phyloP scores from a whole-genome alignment of 2,797 vertebrate genomes.

The Sciurus carolinensis region DNA sequence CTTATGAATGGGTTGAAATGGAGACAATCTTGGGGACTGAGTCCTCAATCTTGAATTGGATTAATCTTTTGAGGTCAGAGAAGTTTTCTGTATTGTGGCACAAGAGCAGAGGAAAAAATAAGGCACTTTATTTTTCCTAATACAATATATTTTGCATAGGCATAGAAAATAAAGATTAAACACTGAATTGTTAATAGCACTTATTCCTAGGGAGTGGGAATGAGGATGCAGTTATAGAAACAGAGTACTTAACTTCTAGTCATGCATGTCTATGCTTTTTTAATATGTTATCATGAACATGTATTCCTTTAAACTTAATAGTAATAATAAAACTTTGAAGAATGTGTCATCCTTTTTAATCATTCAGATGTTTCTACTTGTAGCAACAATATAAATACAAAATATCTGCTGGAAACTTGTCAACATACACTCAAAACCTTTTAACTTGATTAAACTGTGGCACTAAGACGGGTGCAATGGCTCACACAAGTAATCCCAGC shows the following conservation, averaged over 20 bases:
- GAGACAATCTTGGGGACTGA: not conserved
- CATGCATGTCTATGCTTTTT: not conserved
- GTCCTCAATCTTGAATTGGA: not conserved
- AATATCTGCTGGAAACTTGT: not conserved
- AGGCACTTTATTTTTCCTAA: conserved; percentile 6
- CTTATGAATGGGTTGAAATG: not conserved
- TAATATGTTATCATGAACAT: not conserved
- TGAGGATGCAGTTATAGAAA: not conserved
- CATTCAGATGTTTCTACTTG: not conserved
- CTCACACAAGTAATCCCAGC: too few species aligned
- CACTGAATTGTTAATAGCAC: not conserved
- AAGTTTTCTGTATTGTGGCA: not conserved
- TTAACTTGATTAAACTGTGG: not conserved
- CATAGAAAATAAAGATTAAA: conserved; percentile 41
- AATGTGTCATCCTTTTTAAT: conserved; percentile 8
- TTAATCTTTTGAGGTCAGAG: not conserved
- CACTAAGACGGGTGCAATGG: too few species aligned
- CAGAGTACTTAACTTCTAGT: not conserved
- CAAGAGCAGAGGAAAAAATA: not conserved
- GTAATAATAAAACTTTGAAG: not conserved
- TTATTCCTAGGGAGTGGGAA: not conserved
- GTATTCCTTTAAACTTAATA: conserved; percentile 10
- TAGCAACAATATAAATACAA: conserved; percentile 18
- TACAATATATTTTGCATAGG: not conserved
- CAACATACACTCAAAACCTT: conserved; percentile 15